A percentile compares a stretch with the other conserved stretches of the same genome.
Conservation (phyloP, 37 sponge, comb jelly and placozoan genomes). For the Hormiphora californensis region DNA sequence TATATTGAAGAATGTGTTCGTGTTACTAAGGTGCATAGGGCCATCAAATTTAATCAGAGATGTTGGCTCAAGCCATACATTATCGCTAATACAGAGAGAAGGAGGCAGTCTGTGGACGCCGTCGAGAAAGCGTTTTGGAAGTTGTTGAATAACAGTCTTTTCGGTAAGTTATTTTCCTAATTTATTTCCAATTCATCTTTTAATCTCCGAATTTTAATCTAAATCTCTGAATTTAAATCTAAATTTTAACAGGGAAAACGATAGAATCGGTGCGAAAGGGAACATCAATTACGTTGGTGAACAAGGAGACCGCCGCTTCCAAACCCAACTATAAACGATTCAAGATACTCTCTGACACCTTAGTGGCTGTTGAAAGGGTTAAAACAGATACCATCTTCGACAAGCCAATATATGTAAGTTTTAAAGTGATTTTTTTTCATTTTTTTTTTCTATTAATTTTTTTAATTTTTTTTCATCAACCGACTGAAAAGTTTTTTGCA, state of each 20-base stretch:
- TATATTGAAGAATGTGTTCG: neutral
- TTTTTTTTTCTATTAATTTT: too few species aligned
- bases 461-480: too few species aligned
- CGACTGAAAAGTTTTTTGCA: too few species aligned
- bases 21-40: neutral
- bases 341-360: neutral
- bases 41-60: neutral
- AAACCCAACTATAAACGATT: conserved; percentile 5
- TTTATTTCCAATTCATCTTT: too few species aligned
- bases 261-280: neutral
- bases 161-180: too few species aligned
- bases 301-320: neutral
- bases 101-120: neutral
- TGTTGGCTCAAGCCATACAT: conserved; percentile 2
- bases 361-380: neutral
- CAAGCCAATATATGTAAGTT: conserved; percentile 39
- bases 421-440: too few species aligned
- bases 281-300: neutral
- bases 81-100: neutral
- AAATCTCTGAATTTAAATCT: too few species aligned
- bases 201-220: too few species aligned
- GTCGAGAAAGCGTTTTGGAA: neutral
- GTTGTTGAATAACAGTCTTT: neutral
- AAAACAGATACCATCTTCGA: neutral
- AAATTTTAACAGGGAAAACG: too few species aligned